Evolutionary conservation across 2,113 vertebrate species (phyloP), one percentile per base, ranked within the genome.

Genomic region (Zosterops borbonicus): DNA sequence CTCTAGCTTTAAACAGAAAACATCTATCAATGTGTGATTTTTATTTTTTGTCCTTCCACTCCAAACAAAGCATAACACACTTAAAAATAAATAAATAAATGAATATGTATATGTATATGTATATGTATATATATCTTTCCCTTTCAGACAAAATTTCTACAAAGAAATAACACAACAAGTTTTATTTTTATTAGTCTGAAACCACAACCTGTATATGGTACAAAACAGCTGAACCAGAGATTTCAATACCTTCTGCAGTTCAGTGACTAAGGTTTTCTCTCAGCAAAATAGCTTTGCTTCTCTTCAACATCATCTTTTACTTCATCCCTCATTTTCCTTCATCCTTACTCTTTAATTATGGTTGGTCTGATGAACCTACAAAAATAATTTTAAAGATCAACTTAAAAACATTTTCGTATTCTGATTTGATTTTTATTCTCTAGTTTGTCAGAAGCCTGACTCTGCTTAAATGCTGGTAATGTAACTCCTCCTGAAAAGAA

Each of bases 131-230:
- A 44, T 12, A 59, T 67, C 56, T 83, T 70, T 27, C 7, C 25
- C 12, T 71, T 90, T 75, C 70, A 79, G 62, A 73, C 11, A 84
- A 89, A 92, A 91, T 8, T 71, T 82, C 29, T 71, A 35, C 33
- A 82, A 87, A 23, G 25, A 69, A 83, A 28, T 64, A 87, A 46
- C n/a, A 84, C 6, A 75, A 14, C 2, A 5, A 86, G 15, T 71
- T 93, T 93, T 87, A 56, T 82, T 94, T 92, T 89, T 87, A 64
- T 82, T 90, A 75, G 20, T 65, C 53, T 83, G 78, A 84, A 94
- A 60, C 25, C 12, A 56, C 41, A 85, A 47, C 8, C 53, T 46
- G 29, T 63, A 33, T 59, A 56, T 9, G 8, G 8, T 39, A 24
- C 25, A 56, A n/a, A 56, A n/a, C 8, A 93, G 35, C 62, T 68